Evolutionary conservation across 2,797 vertebrate species (phyloP).

Genomic region (Leucoraja ocellata): DNA sequence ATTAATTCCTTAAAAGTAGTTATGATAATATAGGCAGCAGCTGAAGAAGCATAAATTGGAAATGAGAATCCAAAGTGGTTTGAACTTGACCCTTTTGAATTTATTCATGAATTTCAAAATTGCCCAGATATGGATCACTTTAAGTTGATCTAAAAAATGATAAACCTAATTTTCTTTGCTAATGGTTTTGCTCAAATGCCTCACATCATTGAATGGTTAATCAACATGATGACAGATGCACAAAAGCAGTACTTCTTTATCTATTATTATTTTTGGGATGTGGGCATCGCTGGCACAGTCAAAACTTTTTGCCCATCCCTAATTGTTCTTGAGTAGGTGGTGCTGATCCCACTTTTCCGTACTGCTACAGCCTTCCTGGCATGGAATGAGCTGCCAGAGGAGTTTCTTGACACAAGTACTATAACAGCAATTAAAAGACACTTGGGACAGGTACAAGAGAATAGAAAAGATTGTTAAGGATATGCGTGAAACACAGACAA

Average conservation of each 20-base stretch:
- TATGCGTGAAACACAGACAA: too few species aligned
- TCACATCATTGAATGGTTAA: not conserved
- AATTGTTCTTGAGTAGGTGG: too few species aligned
- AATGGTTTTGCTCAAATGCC: not conserved
- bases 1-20: not conserved
- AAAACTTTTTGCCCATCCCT: too few species aligned
- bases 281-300: too few species aligned
- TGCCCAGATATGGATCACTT: slow-evolving; percentile 3
- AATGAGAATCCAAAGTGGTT: not conserved
- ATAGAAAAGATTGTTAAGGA: too few species aligned
- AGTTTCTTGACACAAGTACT: too few species aligned
- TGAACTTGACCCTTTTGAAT: slow-evolving; percentile 16
- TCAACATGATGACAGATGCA: not conserved
- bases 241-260: not conserved
- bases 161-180: not conserved
- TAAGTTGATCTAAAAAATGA: not conserved
- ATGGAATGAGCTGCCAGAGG: too few species aligned
- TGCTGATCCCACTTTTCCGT: too few species aligned
- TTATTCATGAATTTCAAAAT: slow-evolving; percentile 32
- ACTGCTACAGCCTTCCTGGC: too few species aligned
- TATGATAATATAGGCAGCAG: not conserved
- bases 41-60: slow-evolving; percentile 1
- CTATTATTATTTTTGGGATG: too few species aligned
- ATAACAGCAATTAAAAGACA: too few species aligned
- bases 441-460: too few species aligned